phyloP scores from a whole-genome alignment of 1,140 invertebrate species.

The Drosophila watanabei region DNA sequence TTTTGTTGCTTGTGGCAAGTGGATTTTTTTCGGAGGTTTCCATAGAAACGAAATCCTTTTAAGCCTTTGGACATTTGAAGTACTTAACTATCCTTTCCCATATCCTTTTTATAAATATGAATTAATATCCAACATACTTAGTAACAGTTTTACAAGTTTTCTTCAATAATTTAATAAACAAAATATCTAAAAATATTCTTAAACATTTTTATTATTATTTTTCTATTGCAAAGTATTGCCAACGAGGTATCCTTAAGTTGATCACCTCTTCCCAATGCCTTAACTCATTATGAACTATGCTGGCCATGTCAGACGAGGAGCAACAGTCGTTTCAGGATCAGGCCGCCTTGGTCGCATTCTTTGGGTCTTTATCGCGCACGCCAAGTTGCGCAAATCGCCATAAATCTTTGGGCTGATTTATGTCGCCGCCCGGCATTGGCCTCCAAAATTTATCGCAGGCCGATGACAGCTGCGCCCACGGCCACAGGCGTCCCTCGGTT shows the following conservation, averaged over 20 bases:
- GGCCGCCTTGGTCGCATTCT: conserved; percentile 38
- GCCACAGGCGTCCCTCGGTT: conserved; percentile 40
- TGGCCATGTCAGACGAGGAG: conserved; percentile 29
- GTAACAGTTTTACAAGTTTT: too few species aligned
- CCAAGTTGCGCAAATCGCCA: conserved; percentile 80
- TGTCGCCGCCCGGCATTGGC: conserved; percentile 78
- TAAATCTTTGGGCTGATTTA: conserved; percentile 85
- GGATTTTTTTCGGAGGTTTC: too few species aligned
- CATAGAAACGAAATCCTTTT: neutral
- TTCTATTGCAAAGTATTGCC: neutral
- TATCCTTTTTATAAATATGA: neutral
- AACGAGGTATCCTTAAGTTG: conserved; percentile 4
- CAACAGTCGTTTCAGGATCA: conserved; percentile 47
- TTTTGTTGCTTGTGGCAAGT: neutral
- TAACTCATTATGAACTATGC: conserved; percentile 54
- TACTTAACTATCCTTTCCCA: neutral
- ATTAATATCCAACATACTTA: neutral
- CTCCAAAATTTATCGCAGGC: conserved; percentile 78
- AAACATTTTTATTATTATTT: too few species aligned
- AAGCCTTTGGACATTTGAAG: neutral
- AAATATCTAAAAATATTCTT: too few species aligned
- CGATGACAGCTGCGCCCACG: conserved; percentile 70
- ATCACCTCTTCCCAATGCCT: neutral
- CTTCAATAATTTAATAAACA: too few species aligned
- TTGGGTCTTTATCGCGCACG: conserved; percentile 68